Conservation (phyloP, 2,113 vertebrate species). For the Podarcis cretensis region DNA sequence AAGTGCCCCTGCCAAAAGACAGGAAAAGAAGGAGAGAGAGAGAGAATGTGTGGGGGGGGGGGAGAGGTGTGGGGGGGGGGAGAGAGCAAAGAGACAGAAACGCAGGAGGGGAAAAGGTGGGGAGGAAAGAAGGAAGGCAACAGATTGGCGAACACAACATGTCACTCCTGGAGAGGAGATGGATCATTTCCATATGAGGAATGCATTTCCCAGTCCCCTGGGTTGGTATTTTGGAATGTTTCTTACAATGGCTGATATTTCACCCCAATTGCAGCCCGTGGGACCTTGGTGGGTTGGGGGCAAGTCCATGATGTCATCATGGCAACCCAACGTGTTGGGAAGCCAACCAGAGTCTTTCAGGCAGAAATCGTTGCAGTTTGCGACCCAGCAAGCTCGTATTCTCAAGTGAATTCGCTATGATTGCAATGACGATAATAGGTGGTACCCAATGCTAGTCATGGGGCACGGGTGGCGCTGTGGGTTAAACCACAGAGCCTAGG, state of each 20-base stretch:
- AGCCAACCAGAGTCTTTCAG: constrained; percentile 43
- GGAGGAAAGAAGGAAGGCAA: constrained; percentile 52
- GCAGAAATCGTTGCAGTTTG: constrained; percentile 33
- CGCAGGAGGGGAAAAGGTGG: constrained; percentile 36
- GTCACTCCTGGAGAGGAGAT: constrained; percentile 12
- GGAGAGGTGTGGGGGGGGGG: not conserved
- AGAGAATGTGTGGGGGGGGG: not conserved
- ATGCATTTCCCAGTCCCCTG: constrained; percentile 28
- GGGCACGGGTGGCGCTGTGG: too few relatives aligned
- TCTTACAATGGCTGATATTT: constrained; percentile 47
- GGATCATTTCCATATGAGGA: constrained; percentile 23
- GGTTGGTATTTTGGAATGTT: constrained; percentile 3
- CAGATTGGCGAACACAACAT: constrained; percentile 32
- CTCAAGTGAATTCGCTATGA: constrained; percentile 40
- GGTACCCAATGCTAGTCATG: too few relatives aligned
- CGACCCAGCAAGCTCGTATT: constrained; percentile 45
- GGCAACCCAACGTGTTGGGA: constrained; percentile 51
- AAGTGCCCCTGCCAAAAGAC: constrained; percentile 75
- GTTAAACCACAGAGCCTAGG: too few relatives aligned
- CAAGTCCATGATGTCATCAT: constrained; percentile 24
- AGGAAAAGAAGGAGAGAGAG: constrained; percentile 58
- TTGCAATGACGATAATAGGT: not conserved
- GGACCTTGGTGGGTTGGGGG: constrained; percentile 40
- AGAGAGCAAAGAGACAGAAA: constrained; percentile 69
- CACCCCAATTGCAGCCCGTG: constrained; percentile 17